Base-by-base conservation (phyloP, 1,140 invertebrate genomes). In the Zaprionus vittiger region DNA sequence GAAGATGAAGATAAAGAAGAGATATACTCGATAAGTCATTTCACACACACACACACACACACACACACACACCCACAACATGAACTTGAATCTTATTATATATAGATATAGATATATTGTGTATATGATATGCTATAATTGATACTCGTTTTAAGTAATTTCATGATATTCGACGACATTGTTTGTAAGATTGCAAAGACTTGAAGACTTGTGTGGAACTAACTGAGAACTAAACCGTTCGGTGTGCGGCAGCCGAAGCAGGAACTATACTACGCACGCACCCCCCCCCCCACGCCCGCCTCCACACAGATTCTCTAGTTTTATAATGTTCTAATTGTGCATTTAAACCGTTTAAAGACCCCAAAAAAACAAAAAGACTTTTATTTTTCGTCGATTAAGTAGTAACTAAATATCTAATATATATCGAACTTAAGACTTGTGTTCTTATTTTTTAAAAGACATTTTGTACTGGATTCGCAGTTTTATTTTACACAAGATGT, bases 331-430 rank as follows among this genome's bases (percentile, higher is more conserved):
- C 22, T 22, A 52, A 52, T 41, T 49, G 31, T 62, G 74, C 74
- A 73, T 77, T 77, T 73, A 75, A 59, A 61, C 73, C 65, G 60
- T 71, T 61, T 65, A 60, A 76, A 77, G 70, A 73, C 63, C 65
- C 47, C 1, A 49, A 20, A 24, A 24, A 52, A 9, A n/a, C 1
- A 44, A 52, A 24, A 52, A 52, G 47, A 52, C 47, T 67, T 63
- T 77, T 68, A 28, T 17, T 60, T 56, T 67, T 52, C 31, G 41
- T 57, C 20, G 28, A 41, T 61, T 73, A 52, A 67, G 37, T 76
- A 65, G 61, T 17, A 41, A 44, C 52, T 65, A 75, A 60, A 24
- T 52, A 52, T 52, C 20, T 11, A 52, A 52, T 52, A 41, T 41
- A 52, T 41, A 52, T 52, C 20, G 4, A 24, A 52, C 20, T 63